Percentiles rank a stretch among this genome's conserved stretches.
phyloP scores from a whole-genome alignment of 2,113 vertebrate species.

The Catharus fuscescens region DNA sequence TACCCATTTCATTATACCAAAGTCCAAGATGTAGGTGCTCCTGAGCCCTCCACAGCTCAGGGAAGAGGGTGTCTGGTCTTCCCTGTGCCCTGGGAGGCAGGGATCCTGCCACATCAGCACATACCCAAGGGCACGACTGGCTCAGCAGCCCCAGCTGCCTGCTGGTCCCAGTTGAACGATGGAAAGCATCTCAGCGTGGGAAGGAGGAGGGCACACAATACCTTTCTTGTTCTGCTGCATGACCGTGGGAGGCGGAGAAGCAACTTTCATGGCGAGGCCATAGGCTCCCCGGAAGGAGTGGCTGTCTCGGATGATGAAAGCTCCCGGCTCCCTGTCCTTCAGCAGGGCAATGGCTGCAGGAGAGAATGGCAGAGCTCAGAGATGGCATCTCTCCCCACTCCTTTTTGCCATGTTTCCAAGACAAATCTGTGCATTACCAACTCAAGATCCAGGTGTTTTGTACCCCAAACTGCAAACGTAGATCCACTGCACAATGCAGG shows the following conservation, averaged over 20 bases:
- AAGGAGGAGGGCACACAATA: constrained; percentile 59
- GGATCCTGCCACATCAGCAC: constrained; percentile 28
- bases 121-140: not conserved
- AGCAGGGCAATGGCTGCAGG: constrained; percentile 88
- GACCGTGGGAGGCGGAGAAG: constrained; percentile 88
- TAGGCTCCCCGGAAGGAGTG: constrained; percentile 97
- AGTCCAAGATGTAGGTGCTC: not conserved
- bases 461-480: not conserved
- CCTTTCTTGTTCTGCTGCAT: constrained; percentile 94
- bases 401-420: not conserved
- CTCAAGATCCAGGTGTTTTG: not conserved
- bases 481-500: not conserved
- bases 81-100: not conserved
- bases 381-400: not conserved
- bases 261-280: constrained; percentile 95
- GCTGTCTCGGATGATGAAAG: constrained; percentile 97
- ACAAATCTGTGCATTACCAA: not conserved
- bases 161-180: fast-evolving
- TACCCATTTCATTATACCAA: not conserved
- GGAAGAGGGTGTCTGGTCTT: not conserved
- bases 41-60: not conserved
- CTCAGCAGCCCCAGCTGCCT: not conserved
- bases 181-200: constrained; percentile 22
- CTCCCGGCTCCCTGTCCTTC: constrained; percentile 90
- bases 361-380: not conserved